These are phyloP conservation scores for Dorcus parallelipipedus DNA, from an alignment of 2,888 invertebrate genomes.

Conservation along the genomic window DNA sequence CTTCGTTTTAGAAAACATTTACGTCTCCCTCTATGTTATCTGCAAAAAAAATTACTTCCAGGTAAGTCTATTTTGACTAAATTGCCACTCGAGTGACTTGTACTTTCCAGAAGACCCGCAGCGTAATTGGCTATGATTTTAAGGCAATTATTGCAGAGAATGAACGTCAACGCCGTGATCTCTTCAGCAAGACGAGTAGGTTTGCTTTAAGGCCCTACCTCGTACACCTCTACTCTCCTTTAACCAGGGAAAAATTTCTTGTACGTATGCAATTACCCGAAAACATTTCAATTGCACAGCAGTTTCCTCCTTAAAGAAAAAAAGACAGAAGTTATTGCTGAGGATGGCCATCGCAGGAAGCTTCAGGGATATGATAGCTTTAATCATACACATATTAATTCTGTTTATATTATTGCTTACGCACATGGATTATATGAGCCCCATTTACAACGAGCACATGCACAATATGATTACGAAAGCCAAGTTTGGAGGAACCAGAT, in stretches of 20 bases:
- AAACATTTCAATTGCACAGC: background rate
- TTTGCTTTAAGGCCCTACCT: conserved; percentile 20
- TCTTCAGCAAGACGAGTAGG: conserved; percentile 18
- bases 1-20: conserved; percentile 23
- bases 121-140: conserved; percentile 7
- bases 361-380: conserved; percentile 21
- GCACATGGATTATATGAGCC: conserved; percentile 6
- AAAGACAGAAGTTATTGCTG: conserved; percentile 2
- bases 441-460: conserved; percentile 9
- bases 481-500: background rate
- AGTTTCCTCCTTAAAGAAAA: conserved; percentile 4
- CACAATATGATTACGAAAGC: conserved; percentile 8
- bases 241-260: conserved; percentile 3
- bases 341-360: conserved; percentile 9
- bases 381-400: conserved; percentile 18
- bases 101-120: background rate
- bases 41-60: background rate
- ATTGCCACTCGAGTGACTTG: background rate
- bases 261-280: background rate
- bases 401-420: conserved; percentile 20
- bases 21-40: conserved; percentile 3
- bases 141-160: conserved; percentile 17
- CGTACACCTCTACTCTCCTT: conserved; percentile 15
- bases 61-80: background rate
- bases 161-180: conserved; percentile 20